These are phyloP conservation scores for Apostichopus leukothele DNA, from an alignment of 53 echinoderm and acorn worm genomes.

Conservation along the genomic window DNA sequence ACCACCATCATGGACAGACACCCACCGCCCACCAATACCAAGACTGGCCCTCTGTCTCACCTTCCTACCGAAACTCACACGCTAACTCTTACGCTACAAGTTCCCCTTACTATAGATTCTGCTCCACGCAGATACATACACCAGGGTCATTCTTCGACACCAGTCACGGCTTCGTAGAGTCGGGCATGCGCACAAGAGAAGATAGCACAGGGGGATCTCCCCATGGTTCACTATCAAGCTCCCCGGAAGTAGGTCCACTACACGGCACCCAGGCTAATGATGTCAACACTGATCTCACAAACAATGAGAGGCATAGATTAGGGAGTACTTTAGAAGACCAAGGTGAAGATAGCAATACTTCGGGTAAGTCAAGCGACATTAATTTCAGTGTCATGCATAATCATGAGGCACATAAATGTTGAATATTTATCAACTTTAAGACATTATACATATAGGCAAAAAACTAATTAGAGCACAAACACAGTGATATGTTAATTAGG, in stretches of 20 bases:
- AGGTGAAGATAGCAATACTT: conserved; percentile 32
- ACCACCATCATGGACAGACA: conserved; percentile 68
- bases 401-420: too few relatives aligned
- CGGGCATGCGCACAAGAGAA: conserved; percentile 32
- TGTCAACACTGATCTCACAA: conserved; percentile 16
- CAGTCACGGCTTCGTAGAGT: conserved; percentile 32
- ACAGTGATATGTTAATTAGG: too few relatives aligned
- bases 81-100: conserved; percentile 41
- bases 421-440: too few relatives aligned
- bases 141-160: conserved; percentile 56
- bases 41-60: conserved; percentile 57
- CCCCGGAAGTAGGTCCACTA: conserved; percentile 38
- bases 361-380: conserved; percentile 2
- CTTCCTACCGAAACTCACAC: conserved; percentile 46
- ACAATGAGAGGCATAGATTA: conserved; percentile 32
- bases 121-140: conserved; percentile 60
- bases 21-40: conserved; percentile 63
- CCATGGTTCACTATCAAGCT: conserved; percentile 43
- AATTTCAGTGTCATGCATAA: too few relatives aligned
- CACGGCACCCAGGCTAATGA: conserved; percentile 31
- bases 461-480: too few relatives aligned
- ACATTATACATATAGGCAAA: too few relatives aligned
- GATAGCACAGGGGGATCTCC: conserved; percentile 43
- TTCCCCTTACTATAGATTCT: conserved; percentile 56
- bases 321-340: conserved; percentile 35